phyloP scores from a whole-genome alignment of 2,888 invertebrate species.

The Leptodirus hochenwartii region DNA sequence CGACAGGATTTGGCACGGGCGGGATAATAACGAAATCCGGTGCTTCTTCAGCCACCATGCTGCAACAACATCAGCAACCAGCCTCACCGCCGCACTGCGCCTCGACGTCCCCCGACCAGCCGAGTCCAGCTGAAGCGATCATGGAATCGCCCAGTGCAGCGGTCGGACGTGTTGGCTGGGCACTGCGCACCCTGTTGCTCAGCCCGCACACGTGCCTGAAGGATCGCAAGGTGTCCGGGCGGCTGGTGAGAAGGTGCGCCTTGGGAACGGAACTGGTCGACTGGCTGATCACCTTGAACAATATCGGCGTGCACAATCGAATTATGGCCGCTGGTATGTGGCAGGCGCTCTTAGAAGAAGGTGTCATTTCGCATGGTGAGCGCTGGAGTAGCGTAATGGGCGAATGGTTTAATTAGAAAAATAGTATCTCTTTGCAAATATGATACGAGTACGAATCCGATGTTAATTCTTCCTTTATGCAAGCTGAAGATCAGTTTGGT shows the following conservation, averaged over 20 bases:
- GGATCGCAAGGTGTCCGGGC: constrained; percentile 36
- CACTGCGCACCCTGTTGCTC: constrained; percentile 46
- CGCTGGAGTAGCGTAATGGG: constrained; percentile 11
- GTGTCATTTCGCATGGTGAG: constrained; percentile 57
- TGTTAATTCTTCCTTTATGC: too few species aligned
- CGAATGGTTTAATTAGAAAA: too few species aligned
- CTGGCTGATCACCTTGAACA: constrained; percentile 51
- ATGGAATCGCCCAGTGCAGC: constrained; percentile 47
- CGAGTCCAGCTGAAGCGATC: constrained; percentile 47
- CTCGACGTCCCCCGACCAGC: constrained; percentile 40
- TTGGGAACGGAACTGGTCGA: constrained; percentile 67
- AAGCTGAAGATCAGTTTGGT: too few species aligned
- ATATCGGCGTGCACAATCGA: constrained; percentile 41
- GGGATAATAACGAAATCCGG: constrained; percentile 25
- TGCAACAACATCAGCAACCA: too few species aligned
- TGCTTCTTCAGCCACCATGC: too few species aligned
- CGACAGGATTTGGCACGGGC: constrained; percentile 33
- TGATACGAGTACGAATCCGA: too few species aligned
- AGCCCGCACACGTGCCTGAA: constrained; percentile 31
- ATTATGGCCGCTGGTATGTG: constrained; percentile 65
- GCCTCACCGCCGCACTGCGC: constrained; percentile 35
- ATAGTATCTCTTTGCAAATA: too few species aligned
- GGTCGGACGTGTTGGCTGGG: constrained; percentile 49
- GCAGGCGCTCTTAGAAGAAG: constrained; percentile 67
- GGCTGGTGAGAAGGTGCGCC: constrained; percentile 47